Evolutionary conservation across 2,113 vertebrate species (phyloP), one percentile per base, ranked within the genome.

Genomic region (Neodon shergylaensis): DNA sequence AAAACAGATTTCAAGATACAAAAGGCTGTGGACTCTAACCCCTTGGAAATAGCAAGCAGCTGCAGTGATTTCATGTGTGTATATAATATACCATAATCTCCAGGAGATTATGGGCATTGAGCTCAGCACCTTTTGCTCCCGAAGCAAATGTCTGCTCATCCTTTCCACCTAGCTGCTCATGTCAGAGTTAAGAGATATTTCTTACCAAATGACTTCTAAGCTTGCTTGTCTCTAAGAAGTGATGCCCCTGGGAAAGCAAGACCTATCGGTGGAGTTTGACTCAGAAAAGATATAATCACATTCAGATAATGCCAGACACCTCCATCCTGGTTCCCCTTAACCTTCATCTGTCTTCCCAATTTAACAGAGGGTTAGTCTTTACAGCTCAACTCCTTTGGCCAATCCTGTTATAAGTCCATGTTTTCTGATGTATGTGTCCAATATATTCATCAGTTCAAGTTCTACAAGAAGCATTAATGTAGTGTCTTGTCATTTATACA

Each of bases 71-170:
- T 92, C 52, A 36, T 90, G 39, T 95, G 61, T 93, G 28, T 93
- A 95, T 95, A 91, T 5, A 95, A 66, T 91, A 76, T 2, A 97
- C 94, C 88, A 92, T 85, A 84, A 78, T 97, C 90, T 97, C 92
- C 13, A 49, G n/a, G 68, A 97, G 47, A 83, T 94, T 96, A 94
- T 97, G 85, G 89, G 11, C 94, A 95, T 96, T 95, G 96, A 78
- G 76, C 79, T 92, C 88, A 93, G 91, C 52, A 94, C 58, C 90
- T 96, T 73, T 96, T 95, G 79, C 92, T 97, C 92, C 92, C 87
- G 94, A 96, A 96, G 87, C 87, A 97, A 97, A 88, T 96, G 93
- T 94, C 93, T 95, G 49, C 78, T 96, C 90, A 93, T 97, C 76
- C 94, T 97, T 96, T 97, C 90, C 65, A 96, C 93, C 87, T 95